A percentile compares a stretch with the other conserved stretches of the same genome.
Conservation (phyloP, 2,888 invertebrate genomes). For the Siphlonurus alternatus region DNA sequence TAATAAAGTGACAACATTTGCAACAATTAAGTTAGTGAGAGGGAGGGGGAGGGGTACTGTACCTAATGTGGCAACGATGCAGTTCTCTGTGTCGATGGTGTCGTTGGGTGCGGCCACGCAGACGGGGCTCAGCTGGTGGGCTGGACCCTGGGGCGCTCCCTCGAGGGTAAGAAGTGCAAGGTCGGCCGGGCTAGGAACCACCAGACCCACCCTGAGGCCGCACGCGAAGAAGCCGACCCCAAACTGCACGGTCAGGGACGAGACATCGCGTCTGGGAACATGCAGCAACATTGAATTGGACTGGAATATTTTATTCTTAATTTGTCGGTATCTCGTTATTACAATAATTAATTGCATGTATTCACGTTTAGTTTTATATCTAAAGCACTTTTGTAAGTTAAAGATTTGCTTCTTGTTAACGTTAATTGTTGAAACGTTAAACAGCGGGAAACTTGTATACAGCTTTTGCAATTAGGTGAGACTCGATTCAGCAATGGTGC, state of each 20-base stretch:
- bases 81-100: neutral
- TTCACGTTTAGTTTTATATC: too few species aligned
- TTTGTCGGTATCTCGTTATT: too few species aligned
- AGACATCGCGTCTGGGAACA: neutral
- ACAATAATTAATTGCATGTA: too few species aligned
- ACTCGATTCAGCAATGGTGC: too few species aligned
- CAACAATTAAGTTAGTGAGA: neutral
- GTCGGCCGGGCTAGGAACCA: neutral
- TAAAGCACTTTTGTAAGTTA: too few species aligned
- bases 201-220: neutral
- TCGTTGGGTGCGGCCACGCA: neutral
- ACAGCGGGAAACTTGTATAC: too few species aligned
- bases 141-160: neutral
- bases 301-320: too few species aligned
- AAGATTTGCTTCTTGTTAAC: too few species aligned
- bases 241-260: neutral
- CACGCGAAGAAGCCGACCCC: neutral
- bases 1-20: neutral
- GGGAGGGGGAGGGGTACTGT: too few species aligned
- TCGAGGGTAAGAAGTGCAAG: neutral
- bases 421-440: too few species aligned
- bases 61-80: neutral
- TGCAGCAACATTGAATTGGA: too few species aligned
- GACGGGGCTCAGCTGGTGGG: neutral
- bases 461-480: too few species aligned